These are phyloP conservation scores for Prochilodus magdalenae DNA, from an alignment of 2,113 vertebrate genomes.

Conservation along the genomic window DNA sequence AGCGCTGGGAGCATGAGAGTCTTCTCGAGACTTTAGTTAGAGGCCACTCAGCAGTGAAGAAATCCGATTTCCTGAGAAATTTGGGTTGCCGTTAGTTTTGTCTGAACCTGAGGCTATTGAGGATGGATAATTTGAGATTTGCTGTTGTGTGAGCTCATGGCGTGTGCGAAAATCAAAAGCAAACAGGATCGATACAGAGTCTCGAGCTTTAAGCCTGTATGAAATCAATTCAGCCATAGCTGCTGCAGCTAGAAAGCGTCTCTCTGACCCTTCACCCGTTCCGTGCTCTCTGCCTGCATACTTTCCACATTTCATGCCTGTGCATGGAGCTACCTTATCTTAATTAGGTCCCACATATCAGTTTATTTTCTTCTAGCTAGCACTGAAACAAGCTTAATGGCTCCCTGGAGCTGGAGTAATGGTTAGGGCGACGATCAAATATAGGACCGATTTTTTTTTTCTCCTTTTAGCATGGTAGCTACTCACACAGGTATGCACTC, in stretches of 20 bases:
- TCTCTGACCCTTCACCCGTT: slow-evolving; percentile 35
- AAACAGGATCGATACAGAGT: slow-evolving; percentile 45
- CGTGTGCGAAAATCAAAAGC: slow-evolving; percentile 47
- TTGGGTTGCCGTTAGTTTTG: slow-evolving; percentile 10
- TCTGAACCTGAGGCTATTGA: slow-evolving; percentile 20
- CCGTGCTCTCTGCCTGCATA: not conserved
- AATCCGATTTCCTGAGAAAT: slow-evolving; percentile 16
- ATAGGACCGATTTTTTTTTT: not conserved
- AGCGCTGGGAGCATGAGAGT: not conserved
- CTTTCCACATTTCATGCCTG: slow-evolving; percentile 10
- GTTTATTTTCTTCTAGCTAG: slow-evolving; percentile 19
- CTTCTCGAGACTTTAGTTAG: not conserved
- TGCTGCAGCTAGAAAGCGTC: slow-evolving; percentile 34
- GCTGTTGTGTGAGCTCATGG: slow-evolving; percentile 28
- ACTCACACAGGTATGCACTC: not conserved
- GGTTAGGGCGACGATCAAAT: not conserved
- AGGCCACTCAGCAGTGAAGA: not conserved
- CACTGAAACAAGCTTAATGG: slow-evolving; percentile 18
- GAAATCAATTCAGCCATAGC: slow-evolving; percentile 49
- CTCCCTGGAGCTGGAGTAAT: slow-evolving; percentile 20
- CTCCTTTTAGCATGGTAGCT: not conserved
- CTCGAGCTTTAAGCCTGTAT: slow-evolving; percentile 35
- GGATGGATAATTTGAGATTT: slow-evolving; percentile 39
- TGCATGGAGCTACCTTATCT: slow-evolving; percentile 32
- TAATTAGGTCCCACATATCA: slow-evolving; percentile 16